Evolutionary conservation across 2,113 vertebrate genomes (phyloP), one percentile per base, ranked within the genome.

Genomic region (Oncorhynchus tshawytscha): DNA sequence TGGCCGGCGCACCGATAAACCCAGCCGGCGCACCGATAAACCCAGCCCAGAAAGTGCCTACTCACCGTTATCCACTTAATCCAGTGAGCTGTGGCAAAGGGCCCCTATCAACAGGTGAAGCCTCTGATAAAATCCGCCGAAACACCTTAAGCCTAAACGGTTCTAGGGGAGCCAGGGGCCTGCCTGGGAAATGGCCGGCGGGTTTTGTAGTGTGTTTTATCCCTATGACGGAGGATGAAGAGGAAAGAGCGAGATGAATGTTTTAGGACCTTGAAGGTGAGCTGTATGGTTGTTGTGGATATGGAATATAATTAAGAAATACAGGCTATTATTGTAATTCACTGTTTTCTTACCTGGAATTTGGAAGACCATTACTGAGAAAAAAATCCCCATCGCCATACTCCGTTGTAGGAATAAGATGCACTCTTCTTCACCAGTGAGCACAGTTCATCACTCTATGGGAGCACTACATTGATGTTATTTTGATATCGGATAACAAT

Each of bases 41-140:
- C 75, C 69, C 70, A 76, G 31, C 68, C 62, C 59, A 72, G 72
- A 85, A 83, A 75, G 79, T 77, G 82, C 79, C 74, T 82, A 71
- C 81, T 82, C 74, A 65, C 75, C 39, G 75, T 79, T 83, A 81
- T 84, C 84, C 84, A 81, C 83, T 83, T 88, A 88, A 89, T 85
- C 84, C 88, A 88, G 83, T 84, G 70, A 80, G 74, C 81, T 85
- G 84, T 87, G 84, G 62, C 78, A 76, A 83, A 81, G 82, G 64
- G 67, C 29, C 75, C 51, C 74, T 84, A 84, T 87, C 87, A 87
- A 74, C 75, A 82, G 79, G 75, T 83, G 66, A 81, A 78, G 29
- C 5, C 54, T 59, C 77, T 80, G 82, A 88, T 88, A 84, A 75
- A 74, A 73, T 87, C 85, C 73, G 20, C 27, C 11, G 24, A 76